Evolutionary conservation across 2,888 invertebrate species (phyloP).

Genomic region (Agonopterix heracliana): DNA sequence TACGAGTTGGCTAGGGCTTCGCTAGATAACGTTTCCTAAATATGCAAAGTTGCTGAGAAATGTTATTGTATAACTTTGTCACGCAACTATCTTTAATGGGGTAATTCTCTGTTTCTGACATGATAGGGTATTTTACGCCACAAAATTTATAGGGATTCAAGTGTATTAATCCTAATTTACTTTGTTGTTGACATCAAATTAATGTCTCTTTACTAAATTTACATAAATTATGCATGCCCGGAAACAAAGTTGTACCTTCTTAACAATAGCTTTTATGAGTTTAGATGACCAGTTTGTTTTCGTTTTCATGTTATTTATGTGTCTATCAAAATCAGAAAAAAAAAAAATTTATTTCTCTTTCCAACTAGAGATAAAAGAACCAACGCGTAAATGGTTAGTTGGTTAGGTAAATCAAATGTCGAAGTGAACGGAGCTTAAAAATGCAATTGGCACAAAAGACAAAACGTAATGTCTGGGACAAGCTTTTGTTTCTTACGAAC

Average conservation of each 20-base stretch:
- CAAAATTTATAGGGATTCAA: conserved; percentile 1
- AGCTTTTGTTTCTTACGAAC: conserved; percentile 31
- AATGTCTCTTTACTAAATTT: conserved; percentile 5
- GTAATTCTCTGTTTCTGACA: conserved; percentile 7
- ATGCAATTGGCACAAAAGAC: conserved; percentile 13
- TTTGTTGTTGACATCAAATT: not conserved
- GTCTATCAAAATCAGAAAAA: no score
- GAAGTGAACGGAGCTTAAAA: conserved; percentile 13
- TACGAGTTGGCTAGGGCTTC: not conserved
- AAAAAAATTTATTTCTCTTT: no score
- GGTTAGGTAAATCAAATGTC: conserved; percentile 9
- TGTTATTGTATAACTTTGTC: conserved; percentile 6
- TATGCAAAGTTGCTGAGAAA: conserved; percentile 2
- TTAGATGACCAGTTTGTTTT: no score
- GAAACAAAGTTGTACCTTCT: conserved; percentile 1
- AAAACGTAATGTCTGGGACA: conserved; percentile 3
- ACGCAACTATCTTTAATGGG: conserved; percentile 9
- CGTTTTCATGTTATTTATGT: no score
- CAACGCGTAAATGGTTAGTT: not conserved
- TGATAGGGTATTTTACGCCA: conserved; percentile 6
- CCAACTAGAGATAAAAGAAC: no score
- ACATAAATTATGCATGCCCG: conserved; percentile 1
- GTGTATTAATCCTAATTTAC: conserved; percentile 4
- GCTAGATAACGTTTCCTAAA: conserved; percentile 1
- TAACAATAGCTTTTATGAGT: no score